Evolutionary conservation across 2,113 vertebrate genomes (phyloP).

Genomic region (Lota lota): DNA sequence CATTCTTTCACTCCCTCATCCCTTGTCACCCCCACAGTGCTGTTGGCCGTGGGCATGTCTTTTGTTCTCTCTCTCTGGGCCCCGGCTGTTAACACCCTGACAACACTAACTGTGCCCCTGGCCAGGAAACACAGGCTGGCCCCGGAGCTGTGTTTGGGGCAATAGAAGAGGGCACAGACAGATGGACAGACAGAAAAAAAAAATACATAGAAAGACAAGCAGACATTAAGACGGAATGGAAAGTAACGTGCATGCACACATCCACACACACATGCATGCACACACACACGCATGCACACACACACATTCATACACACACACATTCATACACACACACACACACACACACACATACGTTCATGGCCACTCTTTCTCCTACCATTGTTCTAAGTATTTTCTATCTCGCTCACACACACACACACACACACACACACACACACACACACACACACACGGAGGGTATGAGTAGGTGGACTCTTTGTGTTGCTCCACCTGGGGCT

Average conservation of each 20-base stretch:
- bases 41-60: constrained; percentile 47
- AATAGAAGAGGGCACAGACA: constrained; percentile 48
- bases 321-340: constrained; percentile 10
- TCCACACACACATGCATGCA: constrained; percentile 22
- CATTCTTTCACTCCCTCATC: constrained; percentile 38
- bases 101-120: constrained; percentile 36
- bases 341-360: constrained; percentile 13
- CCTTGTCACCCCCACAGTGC: constrained; percentile 26
- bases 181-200: constrained; percentile 32
- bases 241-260: background rate
- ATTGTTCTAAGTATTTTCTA: background rate
- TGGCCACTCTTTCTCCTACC: background rate
- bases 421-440: background rate
- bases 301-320: constrained; percentile 12
- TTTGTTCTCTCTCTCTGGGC: constrained; percentile 48
- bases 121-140: constrained; percentile 54
- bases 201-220: constrained; percentile 19
- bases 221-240: background rate
- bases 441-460: constrained; percentile 18
- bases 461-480: constrained; percentile 11
- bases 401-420: background rate
- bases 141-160: constrained; percentile 60
- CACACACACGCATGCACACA: constrained; percentile 24
- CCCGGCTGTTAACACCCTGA: constrained; percentile 49
- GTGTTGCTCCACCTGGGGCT: constrained; percentile 48